These are phyloP conservation scores for Hymenochirus boettgeri DNA, from an alignment of 2,113 vertebrate species.

Conservation along the genomic window DNA sequence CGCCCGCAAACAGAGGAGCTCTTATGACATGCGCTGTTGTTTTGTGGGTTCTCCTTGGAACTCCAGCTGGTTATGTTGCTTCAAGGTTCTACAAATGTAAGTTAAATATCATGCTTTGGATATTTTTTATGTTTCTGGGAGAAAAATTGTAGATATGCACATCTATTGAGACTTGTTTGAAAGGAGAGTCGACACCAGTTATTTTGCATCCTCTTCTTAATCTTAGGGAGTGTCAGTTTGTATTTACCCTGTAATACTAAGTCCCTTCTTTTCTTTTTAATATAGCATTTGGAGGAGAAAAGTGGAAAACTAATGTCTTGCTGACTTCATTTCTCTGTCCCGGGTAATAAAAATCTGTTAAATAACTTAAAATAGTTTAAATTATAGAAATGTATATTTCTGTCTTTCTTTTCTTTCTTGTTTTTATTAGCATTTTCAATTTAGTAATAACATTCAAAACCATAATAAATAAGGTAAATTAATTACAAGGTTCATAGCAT, in stretches of 20 bases:
- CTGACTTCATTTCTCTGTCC: conserved; percentile 94
- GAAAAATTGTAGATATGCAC: no score
- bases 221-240: no score
- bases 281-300: conserved; percentile 94
- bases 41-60: conserved; percentile 86
- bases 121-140: no score
- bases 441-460: no score
- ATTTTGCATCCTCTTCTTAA: no score
- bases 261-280: conserved; percentile 45
- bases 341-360: conserved; percentile 69
- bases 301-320: conserved; percentile 97
- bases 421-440: no score
- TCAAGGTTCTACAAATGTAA: conserved; percentile 95
- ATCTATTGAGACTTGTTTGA: no score
- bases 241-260: conserved; percentile 74
- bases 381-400: not conserved
- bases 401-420: no score
- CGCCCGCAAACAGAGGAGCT: conserved; percentile 87
- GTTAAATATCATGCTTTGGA: conserved; percentile 41
- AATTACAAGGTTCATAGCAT: no score
- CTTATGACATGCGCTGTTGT: conserved; percentile 98
- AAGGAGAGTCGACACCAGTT: no score
- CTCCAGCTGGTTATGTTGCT: conserved; percentile 85
- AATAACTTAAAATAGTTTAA: not conserved
- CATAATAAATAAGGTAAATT: no score